A percentile compares a stretch with the other conserved stretches of the same genome.
These are phyloP conservation scores for Nephotettix cincticeps DNA, from an alignment of 1,140 invertebrate genomes.

Conservation along the genomic window DNA sequence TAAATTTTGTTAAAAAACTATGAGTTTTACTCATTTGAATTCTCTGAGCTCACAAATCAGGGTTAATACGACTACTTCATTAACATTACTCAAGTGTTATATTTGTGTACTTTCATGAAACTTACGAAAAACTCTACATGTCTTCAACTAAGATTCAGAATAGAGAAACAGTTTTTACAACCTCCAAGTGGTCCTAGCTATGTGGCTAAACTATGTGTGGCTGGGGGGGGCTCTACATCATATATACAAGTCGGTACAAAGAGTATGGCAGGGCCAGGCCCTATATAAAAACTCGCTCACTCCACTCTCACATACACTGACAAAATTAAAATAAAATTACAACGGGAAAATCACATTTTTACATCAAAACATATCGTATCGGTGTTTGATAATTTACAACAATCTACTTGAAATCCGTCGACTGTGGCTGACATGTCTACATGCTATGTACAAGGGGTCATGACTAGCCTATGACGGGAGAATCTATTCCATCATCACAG, in stretches of 20 bases:
- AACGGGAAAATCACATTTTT: constrained; percentile 12
- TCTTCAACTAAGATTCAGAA: neutral
- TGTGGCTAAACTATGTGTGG: neutral
- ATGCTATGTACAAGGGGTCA: neutral
- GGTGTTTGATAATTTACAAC: neutral
- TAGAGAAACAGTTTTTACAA: neutral
- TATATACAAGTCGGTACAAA: constrained; percentile 4
- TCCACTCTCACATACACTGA: neutral
- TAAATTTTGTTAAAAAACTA: no score
- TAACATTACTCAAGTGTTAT: no score
- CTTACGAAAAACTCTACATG: no score
- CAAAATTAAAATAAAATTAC: neutral
- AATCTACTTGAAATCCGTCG: neutral
- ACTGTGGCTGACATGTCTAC: neutral
- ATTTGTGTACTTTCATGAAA: no score
- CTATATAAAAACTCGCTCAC: neutral
- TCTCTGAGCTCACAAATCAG: no score
- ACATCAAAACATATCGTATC: neutral
- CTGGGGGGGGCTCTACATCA: neutral
- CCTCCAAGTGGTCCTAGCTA: neutral
- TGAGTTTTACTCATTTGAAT: no score
- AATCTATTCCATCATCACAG: constrained; percentile 1
- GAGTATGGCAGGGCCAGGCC: neutral
- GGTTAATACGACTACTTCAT: no score
- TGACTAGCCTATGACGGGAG: neutral